These are phyloP conservation scores for Didymodactylos carnosus DNA, from an alignment of 2,888 invertebrate genomes.

Conservation along the genomic window DNA sequence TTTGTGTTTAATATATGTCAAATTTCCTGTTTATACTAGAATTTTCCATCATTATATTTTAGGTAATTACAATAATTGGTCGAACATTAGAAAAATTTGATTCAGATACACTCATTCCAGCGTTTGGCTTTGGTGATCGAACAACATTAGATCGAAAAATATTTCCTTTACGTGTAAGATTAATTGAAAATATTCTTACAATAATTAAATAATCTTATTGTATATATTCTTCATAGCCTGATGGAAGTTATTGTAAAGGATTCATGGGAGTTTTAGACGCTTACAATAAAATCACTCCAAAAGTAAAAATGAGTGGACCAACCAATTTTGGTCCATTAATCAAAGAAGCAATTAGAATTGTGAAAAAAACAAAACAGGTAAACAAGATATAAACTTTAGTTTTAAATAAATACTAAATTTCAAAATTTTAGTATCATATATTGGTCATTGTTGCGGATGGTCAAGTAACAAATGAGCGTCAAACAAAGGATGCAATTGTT, in stretches of 20 bases:
- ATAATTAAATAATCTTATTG: not conserved
- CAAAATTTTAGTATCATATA: constrained; percentile 35
- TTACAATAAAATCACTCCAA: constrained; percentile 35
- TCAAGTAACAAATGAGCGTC: constrained; percentile 37
- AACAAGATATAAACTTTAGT: not conserved
- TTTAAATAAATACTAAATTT: not conserved
- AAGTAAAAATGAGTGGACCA: constrained; percentile 37
- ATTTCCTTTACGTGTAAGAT: constrained; percentile 26
- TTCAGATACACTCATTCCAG: constrained; percentile 35
- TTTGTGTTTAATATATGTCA: too few relatives aligned
- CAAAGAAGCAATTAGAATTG: constrained; percentile 36
- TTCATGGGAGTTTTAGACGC: constrained; percentile 34
- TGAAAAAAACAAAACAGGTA: constrained; percentile 23
- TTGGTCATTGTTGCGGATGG: constrained; percentile 39
- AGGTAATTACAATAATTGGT: constrained; percentile 37
- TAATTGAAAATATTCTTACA: not conserved
- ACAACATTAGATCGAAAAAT: constrained; percentile 34
- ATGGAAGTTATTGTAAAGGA: constrained; percentile 25
- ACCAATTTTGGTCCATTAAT: constrained; percentile 40
- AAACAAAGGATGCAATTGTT: constrained; percentile 37
- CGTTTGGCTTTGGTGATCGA: constrained; percentile 38
- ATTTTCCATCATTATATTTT: not conserved
- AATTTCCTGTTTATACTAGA: too few relatives aligned
- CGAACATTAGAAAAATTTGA: constrained; percentile 36
- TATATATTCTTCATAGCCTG: not conserved